Conservation (phyloP, 23 tunicate genomes). For the Trididemnum clinides region DNA sequence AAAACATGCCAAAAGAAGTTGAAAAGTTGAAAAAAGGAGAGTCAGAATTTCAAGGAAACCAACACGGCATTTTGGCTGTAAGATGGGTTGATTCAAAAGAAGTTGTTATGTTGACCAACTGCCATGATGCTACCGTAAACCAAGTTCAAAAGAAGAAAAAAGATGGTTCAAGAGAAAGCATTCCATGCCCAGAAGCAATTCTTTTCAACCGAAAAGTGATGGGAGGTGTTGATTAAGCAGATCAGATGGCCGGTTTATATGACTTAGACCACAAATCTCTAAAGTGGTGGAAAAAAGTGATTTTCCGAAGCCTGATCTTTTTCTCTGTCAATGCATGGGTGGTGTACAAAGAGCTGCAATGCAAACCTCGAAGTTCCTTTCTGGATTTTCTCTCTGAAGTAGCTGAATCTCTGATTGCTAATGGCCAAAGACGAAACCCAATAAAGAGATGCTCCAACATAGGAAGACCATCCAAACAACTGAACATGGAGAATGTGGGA, state of each 20-base stretch:
- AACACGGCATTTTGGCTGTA: conserved; percentile 16
- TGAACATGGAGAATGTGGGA: conserved; percentile 32
- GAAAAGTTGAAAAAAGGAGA: conserved; percentile 13
- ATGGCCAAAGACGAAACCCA: conserved; percentile 10
- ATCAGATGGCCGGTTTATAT: conserved; percentile 47
- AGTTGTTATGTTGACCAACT: conserved; percentile 31
- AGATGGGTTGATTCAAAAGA: conserved; percentile 24
- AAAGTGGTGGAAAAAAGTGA: conserved; percentile 36
- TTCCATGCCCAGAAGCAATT: conserved; percentile 42
- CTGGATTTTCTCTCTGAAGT: conserved; percentile 24
- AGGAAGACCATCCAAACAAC: conserved; percentile 37
- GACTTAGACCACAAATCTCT: conserved; percentile 26
- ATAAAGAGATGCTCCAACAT: neutral
- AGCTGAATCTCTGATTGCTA: conserved; percentile 25
- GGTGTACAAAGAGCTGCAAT: conserved; percentile 33
- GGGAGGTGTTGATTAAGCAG: conserved; percentile 43
- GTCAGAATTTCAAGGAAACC: conserved; percentile 24
- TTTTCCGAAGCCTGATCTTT: conserved; percentile 10
- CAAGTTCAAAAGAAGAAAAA: conserved; percentile 27
- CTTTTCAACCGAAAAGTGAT: conserved; percentile 11
- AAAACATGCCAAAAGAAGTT: conserved; percentile 23
- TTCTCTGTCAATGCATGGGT: conserved; percentile 35
- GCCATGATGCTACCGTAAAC: conserved; percentile 8
- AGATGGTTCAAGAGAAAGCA: conserved; percentile 37
- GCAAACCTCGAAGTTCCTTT: neutral